Evolutionary conservation across 2,888 invertebrate genomes (phyloP), one percentile per base, ranked within the genome.

Genomic region (Eupithecia insigniata): DNA sequence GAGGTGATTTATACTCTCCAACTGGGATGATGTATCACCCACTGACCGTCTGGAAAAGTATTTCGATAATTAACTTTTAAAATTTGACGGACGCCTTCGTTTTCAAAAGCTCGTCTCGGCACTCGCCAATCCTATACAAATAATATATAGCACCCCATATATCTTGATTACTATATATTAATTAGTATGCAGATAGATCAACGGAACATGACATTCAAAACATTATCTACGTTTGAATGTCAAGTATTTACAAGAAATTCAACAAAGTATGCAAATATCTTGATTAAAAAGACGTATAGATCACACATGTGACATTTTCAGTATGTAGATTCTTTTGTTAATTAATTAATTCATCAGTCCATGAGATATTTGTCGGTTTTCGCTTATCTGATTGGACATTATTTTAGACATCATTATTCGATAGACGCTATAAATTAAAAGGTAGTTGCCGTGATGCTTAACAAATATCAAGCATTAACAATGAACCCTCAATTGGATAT

Each of bases 31-130:
- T 94, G 92, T 91, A 93, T 93, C 90, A 85, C 88, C 84, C 84
- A 82, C 84, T 84, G 85, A 85, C 82, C 86, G 87, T 75, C 77
- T 79, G 89, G 87, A 88, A 90, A 89, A 91, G 90, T 89, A 90
- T 91, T 88, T 65, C 87, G 90, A 91, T 94, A 94, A 94, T 94
- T 94, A 94, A 94, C 93, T 93, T 93, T 93, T 93, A 89, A 89
- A 91, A 87, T 91, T 91, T 92, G 92, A 93, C 87, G 88, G 90
- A 92, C 91, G 86, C 92, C 91, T 90, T 89, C 89, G 91, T 90
- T 84, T 89, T 82, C 77, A 78, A 82, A 82, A 80, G 73, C 79
- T 80, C 78, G 80, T 73, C 79, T 80, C 78, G 80, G 80, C 75
- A 66, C 67, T 32, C 43, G 64, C 64, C 36, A 64, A 64, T 64